Evolutionary conservation across 2,113 vertebrate genomes (phyloP).

Genomic region (Limanda limanda): DNA sequence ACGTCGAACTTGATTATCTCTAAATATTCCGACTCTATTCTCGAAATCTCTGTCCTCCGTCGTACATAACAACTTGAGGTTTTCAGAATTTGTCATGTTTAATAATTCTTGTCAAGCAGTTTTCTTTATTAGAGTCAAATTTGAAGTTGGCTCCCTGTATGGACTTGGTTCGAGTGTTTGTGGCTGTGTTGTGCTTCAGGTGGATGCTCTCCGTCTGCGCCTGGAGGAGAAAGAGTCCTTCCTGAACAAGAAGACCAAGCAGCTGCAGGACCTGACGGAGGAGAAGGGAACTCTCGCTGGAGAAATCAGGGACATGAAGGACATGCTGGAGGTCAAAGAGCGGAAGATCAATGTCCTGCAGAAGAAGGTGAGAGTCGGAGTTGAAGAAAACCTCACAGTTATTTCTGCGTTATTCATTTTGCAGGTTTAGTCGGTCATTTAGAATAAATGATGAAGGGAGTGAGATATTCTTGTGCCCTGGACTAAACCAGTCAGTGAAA

Average conservation of each 20-base stretch:
- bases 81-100: neutral
- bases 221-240: conserved; percentile 98
- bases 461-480: conserved; percentile 13
- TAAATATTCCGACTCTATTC: no score
- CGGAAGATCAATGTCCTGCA: conserved; percentile 98
- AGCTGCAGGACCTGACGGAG: conserved; percentile 98
- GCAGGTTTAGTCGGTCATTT: conserved; percentile 8
- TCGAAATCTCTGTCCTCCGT: no score
- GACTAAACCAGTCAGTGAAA: conserved; percentile 33
- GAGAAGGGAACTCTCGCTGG: conserved; percentile 97
- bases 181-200: conserved; percentile 78
- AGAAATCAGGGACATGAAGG: conserved; percentile 98
- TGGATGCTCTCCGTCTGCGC: conserved; percentile 95
- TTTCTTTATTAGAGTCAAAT: neutral
- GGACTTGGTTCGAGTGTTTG: neutral
- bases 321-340: conserved; percentile 99
- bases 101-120: neutral
- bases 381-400: neutral
- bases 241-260: conserved; percentile 98
- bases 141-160: neutral
- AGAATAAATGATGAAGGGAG: conserved; percentile 2
- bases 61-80: neutral
- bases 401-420: neutral
- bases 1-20: no score
- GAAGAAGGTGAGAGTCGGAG: conserved; percentile 89